A percentile compares a stretch with the other conserved stretches of the same genome.
phyloP scores from a whole-genome alignment of 1,140 invertebrate species.

The Chelonus insularis region DNA sequence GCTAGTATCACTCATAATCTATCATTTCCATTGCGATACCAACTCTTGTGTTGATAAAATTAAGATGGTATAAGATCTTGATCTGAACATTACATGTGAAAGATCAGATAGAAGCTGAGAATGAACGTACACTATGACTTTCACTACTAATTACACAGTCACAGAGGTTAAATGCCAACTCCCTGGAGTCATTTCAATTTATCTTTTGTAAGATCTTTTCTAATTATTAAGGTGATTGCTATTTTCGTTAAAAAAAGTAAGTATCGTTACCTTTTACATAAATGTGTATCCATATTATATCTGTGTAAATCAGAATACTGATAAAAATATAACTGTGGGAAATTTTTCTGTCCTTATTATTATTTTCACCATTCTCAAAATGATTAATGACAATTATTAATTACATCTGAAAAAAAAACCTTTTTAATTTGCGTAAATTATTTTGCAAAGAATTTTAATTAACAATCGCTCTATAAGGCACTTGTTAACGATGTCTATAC shows the following conservation, averaged over 20 bases:
- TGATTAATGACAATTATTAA: no score
- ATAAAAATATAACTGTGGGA: no score
- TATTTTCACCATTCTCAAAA: no score
- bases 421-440: not conserved
- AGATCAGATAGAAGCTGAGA: not conserved
- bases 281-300: no score
- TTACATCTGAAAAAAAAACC: not conserved
- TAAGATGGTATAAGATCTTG: not conserved
- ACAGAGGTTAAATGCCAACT: conserved; percentile 4
- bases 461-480: no score
- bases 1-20: not conserved
- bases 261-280: no score
- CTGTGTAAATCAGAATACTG: no score
- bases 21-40: not conserved
- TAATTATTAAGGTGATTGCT: not conserved
- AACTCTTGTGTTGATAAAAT: not conserved
- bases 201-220: not conserved
- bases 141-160: conserved; percentile 3
- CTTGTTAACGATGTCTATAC: no score
- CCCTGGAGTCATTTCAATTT: conserved; percentile 3
- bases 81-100: not conserved
- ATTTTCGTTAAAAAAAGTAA: not conserved
- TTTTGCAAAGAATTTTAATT: no score
- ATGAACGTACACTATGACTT: not conserved
- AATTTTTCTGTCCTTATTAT: no score